Conservation (phyloP, 2,797 vertebrate genomes). For the Kryptopterus vitreolus region DNA sequence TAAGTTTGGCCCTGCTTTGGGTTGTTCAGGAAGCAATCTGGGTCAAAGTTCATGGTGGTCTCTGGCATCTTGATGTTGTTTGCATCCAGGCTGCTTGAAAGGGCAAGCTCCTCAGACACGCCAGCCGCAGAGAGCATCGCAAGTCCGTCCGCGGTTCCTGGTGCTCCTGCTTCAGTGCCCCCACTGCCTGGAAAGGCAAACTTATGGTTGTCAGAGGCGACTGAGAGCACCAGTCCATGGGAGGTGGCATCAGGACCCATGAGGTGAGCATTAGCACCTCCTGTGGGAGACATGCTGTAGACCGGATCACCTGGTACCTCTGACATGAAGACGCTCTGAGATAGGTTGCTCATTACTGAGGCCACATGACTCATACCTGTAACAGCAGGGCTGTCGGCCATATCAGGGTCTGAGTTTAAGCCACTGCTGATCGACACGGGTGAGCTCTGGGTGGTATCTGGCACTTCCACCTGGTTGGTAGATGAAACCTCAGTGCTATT, state of each 20-base stretch:
- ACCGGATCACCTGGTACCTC: conserved; percentile 94
- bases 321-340: conserved; percentile 98
- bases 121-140: conserved; percentile 87
- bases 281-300: conserved; percentile 95
- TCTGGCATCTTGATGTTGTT: conserved; percentile 91
- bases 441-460: conserved; percentile 98
- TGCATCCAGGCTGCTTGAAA: conserved; percentile 91
- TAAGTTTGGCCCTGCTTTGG: conserved; percentile 99
- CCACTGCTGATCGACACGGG: conserved; percentile 99
- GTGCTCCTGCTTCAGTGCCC: conserved; percentile 64
- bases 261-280: conserved; percentile 91
- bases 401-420: conserved; percentile 95
- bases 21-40: conserved; percentile 99
- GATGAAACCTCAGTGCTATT: conserved; percentile 98
- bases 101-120: conserved; percentile 94
- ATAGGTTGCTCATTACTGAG: conserved; percentile 92
- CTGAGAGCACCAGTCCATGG: conserved; percentile 90
- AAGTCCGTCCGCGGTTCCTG: conserved; percentile 82
- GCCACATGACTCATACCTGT: conserved; percentile 94
- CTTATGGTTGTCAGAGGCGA: conserved; percentile 93
- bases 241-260: conserved; percentile 87
- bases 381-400: conserved; percentile 94
- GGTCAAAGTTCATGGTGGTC: conserved; percentile 98
- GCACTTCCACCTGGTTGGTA: conserved; percentile 98
- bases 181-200: conserved; percentile 88